Evolutionary conservation across 92 coral and sea anemone genomes (phyloP).

Genomic region (Chrysogorgia sp.): DNA sequence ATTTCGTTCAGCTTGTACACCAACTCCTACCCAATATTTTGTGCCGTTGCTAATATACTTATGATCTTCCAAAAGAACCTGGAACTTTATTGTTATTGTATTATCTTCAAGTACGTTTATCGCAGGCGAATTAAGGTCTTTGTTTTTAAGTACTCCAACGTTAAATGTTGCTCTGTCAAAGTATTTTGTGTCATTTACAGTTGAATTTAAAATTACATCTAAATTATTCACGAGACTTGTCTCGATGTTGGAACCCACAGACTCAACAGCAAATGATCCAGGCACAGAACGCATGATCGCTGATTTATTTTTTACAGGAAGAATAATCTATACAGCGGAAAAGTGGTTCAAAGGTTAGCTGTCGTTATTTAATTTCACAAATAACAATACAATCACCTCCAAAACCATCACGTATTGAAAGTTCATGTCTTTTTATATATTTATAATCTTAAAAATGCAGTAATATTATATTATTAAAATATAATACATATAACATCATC

Average conservation of each 20-base stretch:
- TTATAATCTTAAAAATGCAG: too few species aligned
- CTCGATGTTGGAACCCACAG: conserved; percentile 70
- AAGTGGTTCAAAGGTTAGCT: too few species aligned
- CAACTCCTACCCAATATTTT: conserved; percentile 91
- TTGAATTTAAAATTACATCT: conserved; percentile 51
- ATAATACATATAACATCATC: too few species aligned
- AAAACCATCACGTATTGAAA: too few species aligned
- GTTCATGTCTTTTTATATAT: too few species aligned
- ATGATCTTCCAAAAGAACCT: conserved; percentile 81
- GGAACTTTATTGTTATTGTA: conserved; percentile 71
- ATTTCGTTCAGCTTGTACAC: conserved; percentile 83
- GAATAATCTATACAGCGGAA: conserved; percentile 60
- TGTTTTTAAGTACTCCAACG: conserved; percentile 63
- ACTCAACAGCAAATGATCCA: conserved; percentile 41
- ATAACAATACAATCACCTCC: too few species aligned
- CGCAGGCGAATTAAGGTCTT: conserved; percentile 40
- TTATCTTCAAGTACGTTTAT: conserved; percentile 51
- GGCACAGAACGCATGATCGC: conserved; percentile 70
- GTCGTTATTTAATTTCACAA: too few species aligned
- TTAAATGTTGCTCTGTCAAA: conserved; percentile 72
- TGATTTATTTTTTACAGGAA: conserved; percentile 72
- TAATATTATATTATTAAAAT: too few species aligned
- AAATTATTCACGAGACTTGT: not conserved
- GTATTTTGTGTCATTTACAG: conserved; percentile 25
- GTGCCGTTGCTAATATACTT: conserved; percentile 71